phyloP scores from a whole-genome alignment of 2,113 vertebrate species.

The Telmatochromis sp. region DNA sequence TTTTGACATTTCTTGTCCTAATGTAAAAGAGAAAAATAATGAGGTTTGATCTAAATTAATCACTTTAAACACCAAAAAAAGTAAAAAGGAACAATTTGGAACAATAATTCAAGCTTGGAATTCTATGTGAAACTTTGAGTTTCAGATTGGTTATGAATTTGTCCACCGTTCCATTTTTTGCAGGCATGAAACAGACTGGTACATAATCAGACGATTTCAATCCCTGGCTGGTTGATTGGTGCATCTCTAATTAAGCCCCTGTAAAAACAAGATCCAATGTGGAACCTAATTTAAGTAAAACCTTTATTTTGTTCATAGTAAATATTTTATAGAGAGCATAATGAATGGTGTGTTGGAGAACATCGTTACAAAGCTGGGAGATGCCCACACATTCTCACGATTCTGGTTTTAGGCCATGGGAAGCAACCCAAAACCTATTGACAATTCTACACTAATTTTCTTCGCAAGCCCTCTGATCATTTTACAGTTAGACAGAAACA shows the following conservation, averaged over 20 bases:
- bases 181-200: not conserved
- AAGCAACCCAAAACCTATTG: not conserved
- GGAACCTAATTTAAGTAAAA: not conserved
- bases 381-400: not conserved
- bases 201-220: not conserved
- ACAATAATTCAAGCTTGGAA: not conserved
- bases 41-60: not conserved
- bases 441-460: not conserved
- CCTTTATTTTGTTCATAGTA: not conserved
- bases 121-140: not conserved
- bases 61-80: not conserved
- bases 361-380: not conserved
- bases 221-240: not conserved
- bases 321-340: not conserved
- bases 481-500: constrained; percentile 10
- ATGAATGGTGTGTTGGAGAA: not conserved
- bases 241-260: not conserved
- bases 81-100: not conserved
- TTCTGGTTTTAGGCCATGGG: not conserved
- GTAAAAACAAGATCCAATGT: not conserved
- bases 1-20: not conserved
- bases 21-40: not conserved
- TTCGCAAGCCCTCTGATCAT: not conserved
- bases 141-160: not conserved
- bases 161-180: not conserved